Conservation (phyloP, 2,888 invertebrate genomes). For the Meliscaeva auricollis region DNA sequence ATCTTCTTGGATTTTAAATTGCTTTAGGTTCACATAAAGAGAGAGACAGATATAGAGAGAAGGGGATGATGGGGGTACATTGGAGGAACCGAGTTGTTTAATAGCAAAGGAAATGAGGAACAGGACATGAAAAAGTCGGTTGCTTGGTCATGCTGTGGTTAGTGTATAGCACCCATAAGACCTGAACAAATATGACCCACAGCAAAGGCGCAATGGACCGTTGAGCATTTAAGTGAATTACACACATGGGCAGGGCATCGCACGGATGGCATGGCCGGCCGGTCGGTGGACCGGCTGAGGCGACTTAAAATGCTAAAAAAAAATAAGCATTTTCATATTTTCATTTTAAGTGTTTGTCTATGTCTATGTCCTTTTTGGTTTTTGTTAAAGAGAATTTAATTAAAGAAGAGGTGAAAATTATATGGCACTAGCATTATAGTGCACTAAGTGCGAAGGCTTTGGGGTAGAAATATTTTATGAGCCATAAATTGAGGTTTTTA, state of each 20-base stretch:
- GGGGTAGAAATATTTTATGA: too few species aligned
- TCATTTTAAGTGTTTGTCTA: conserved; percentile 23
- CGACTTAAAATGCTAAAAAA: conserved; percentile 40
- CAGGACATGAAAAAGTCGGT: conserved; percentile 64
- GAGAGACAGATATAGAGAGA: too few species aligned
- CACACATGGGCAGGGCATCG: conserved; percentile 50
- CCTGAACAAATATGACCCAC: conserved; percentile 61
- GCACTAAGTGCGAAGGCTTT: too few species aligned
- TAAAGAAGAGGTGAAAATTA: neutral
- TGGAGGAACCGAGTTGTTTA: conserved; percentile 8
- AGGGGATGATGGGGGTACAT: too few species aligned
- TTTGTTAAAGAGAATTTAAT: neutral
- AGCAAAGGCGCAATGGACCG: conserved; percentile 54
- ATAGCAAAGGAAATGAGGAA: conserved; percentile 36
- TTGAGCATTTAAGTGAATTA: conserved; percentile 69
- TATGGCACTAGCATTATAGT: neutral
- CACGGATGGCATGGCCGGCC: too few species aligned
- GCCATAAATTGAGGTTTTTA: neutral
- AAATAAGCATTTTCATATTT: conserved; percentile 31
- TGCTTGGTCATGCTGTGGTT: conserved; percentile 67
- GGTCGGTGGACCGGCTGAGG: conserved; percentile 15
- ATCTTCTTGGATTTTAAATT: conserved; percentile 56
- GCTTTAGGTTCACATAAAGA: conserved; percentile 19
- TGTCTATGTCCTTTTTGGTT: neutral
- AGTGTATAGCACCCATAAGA: conserved; percentile 30